These are phyloP conservation scores for Ophiodon elongatus DNA, from an alignment of 2,113 vertebrate genomes.

Conservation along the genomic window DNA sequence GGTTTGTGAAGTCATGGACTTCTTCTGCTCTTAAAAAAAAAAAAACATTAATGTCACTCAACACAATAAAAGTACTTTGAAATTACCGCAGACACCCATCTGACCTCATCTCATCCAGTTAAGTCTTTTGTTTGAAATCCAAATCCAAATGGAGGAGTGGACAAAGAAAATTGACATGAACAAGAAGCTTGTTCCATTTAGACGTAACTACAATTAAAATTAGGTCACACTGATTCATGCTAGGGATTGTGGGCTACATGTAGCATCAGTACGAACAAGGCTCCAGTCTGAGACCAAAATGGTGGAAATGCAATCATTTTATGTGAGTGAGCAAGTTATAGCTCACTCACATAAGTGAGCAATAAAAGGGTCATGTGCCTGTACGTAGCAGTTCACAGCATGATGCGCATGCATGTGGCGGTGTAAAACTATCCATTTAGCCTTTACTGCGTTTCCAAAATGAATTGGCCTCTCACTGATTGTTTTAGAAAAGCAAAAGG, in stretches of 20 bases:
- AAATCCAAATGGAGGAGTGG: constrained; percentile 11
- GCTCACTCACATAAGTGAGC: no score
- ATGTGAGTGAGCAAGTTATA: no score
- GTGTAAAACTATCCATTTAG: no score
- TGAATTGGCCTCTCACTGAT: no score
- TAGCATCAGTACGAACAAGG: neutral
- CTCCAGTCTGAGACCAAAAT: neutral
- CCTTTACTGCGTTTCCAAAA: no score
- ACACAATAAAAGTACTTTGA: constrained; percentile 30
- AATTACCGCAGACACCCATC: constrained; percentile 31
- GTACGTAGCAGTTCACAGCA: no score
- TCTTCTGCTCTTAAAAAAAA: constrained; percentile 32
- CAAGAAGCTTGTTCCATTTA: neutral
- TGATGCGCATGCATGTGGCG: no score
- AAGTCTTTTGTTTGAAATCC: constrained; percentile 28
- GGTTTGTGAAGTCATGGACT: constrained; percentile 32
- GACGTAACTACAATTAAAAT: neutral
- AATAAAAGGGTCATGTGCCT: neutral
- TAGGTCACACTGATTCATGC: neutral
- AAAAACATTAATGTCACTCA: neutral
- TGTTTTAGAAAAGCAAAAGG: no score
- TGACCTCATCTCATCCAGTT: constrained; percentile 33
- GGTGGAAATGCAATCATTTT: neutral
- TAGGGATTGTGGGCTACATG: neutral
- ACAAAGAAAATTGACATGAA: constrained; percentile 14